Percentiles rank a stretch among this genome's conserved stretches.
Conservation (phyloP, 2,888 invertebrate genomes). For the Limnephilus rhombicus region DNA sequence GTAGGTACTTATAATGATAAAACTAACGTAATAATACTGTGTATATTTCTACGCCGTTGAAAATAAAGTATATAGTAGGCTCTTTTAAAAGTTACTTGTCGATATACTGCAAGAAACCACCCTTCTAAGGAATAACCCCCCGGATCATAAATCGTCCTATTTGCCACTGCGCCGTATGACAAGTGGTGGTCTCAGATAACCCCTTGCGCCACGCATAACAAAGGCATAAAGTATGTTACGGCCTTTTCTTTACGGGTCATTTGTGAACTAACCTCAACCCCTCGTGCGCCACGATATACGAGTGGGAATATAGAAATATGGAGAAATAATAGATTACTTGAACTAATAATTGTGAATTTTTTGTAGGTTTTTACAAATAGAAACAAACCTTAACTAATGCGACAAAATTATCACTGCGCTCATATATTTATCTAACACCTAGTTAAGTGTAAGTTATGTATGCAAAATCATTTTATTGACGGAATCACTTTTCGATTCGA, state of each 20-base stretch:
- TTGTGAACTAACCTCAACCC: constrained; percentile 11
- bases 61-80: background rate
- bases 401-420: too few species aligned
- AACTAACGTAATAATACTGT: too few species aligned
- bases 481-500: too few species aligned
- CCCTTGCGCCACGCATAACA: constrained; percentile 21
- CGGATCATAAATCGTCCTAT: constrained; percentile 6
- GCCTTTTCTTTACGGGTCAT: constrained; percentile 27
- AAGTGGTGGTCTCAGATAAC: constrained; percentile 24
- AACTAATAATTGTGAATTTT: too few species aligned
- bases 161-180: constrained; percentile 13
- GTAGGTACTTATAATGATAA: too few species aligned
- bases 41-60: too few species aligned
- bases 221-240: background rate
- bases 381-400: too few species aligned
- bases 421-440: too few species aligned
- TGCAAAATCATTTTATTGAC: too few species aligned
- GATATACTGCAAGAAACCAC: background rate
- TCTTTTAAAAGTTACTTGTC: background rate
- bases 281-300: background rate
- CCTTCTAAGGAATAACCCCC: background rate
- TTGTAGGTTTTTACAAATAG: too few species aligned
- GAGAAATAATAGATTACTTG: background rate
- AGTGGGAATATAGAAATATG: background rate
- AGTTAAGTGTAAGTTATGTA: too few species aligned